Conservation (phyloP, 2,888 invertebrate species). For the Lasioglossum oenotherae region DNA sequence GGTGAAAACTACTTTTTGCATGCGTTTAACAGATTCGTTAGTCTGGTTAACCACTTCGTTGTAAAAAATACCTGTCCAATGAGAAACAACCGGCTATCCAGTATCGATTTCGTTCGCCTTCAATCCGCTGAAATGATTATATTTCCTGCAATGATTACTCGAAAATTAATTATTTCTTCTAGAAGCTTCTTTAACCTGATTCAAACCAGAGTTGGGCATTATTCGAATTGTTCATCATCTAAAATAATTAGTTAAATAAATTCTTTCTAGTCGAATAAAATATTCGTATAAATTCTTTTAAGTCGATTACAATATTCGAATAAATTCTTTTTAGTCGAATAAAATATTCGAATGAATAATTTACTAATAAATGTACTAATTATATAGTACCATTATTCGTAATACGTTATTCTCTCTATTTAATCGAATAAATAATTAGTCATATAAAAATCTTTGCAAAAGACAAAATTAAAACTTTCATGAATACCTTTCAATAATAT, state of each 20-base stretch:
- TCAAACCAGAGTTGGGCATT: background rate
- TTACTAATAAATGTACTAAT: too few species aligned
- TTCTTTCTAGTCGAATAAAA: too few species aligned
- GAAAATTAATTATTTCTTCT: background rate
- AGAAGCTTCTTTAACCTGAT: background rate
- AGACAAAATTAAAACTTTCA: background rate
- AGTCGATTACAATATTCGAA: too few species aligned
- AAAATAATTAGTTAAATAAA: too few species aligned
- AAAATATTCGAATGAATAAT: too few species aligned
- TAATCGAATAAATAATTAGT: too few species aligned
- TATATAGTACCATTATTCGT: too few species aligned
- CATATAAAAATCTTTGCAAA: background rate
- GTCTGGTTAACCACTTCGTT: background rate
- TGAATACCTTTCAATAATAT: background rate
- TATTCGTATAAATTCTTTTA: too few species aligned
- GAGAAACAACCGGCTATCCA: background rate
- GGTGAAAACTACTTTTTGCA: constrained; percentile 7
- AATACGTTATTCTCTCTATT: too few species aligned
- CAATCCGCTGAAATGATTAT: background rate
- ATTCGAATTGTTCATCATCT: too few species aligned
- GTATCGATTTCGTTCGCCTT: background rate
- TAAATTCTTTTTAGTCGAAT: too few species aligned
- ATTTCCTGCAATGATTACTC: background rate
- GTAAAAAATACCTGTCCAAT: background rate
- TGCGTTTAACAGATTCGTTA: constrained; percentile 8